These are phyloP conservation scores for Leptinotarsa juncta DNA, from an alignment of 2,888 invertebrate species.

Conservation along the genomic window DNA sequence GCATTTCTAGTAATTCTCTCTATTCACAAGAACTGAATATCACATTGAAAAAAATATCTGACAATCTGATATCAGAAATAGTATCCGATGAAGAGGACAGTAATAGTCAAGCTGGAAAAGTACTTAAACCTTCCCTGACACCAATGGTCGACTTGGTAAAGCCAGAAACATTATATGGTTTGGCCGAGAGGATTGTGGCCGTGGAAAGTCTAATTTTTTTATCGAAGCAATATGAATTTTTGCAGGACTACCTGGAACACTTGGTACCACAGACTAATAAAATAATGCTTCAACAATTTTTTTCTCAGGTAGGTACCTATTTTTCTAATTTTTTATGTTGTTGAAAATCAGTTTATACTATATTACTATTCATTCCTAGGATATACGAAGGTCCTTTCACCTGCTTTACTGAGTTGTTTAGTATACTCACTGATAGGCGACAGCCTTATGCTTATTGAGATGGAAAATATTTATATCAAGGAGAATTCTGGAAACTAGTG, in stretches of 20 bases:
- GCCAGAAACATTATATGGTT: constrained; percentile 82
- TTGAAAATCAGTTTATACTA: too few species aligned
- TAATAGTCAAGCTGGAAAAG: constrained; percentile 63
- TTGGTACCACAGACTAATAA: constrained; percentile 80
- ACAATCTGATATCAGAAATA: constrained; percentile 73
- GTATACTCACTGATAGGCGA: too few species aligned
- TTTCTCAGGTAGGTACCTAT: constrained; percentile 67
- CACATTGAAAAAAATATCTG: constrained; percentile 82
- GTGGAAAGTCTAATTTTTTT: constrained; percentile 94
- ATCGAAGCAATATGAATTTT: constrained; percentile 85
- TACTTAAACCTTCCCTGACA: constrained; percentile 69
- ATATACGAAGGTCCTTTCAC: too few species aligned
- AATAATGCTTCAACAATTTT: constrained; percentile 78
- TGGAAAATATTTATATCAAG: too few species aligned
- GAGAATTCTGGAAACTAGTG: too few species aligned
- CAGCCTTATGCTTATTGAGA: too few species aligned
- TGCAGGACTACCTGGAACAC: constrained; percentile 88
- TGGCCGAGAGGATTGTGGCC: constrained; percentile 89
- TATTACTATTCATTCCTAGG: too few species aligned
- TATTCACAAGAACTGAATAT: constrained; percentile 78
- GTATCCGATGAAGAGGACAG: constrained; percentile 51
- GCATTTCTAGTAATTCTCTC: constrained; percentile 67
- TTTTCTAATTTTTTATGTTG: neutral
- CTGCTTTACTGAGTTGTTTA: too few species aligned
- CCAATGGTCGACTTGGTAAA: constrained; percentile 75